Base-by-base conservation (phyloP, 2,888 invertebrate genomes). In the Thymelicus sylvestris region DNA sequence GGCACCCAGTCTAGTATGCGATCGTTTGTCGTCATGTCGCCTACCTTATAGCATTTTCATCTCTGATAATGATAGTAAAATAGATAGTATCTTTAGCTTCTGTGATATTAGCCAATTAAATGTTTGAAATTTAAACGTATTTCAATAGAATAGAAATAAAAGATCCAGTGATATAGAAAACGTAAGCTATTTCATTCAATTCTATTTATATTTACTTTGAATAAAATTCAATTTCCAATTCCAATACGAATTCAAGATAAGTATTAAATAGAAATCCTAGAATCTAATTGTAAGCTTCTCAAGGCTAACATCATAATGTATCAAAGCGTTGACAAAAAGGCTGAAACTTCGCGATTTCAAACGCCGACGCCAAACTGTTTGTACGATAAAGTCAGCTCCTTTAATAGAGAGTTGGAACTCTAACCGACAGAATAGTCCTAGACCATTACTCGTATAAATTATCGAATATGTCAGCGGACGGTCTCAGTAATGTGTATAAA, bases 401-500 rank as follows among this genome's bases (percentile, higher is more conserved):
- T 65, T 65, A 70, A 70, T 70, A 70, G 70, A 70, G 70, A 70
- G 70, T 44, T 70, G 65, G 39, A 15, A 15, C 31, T 24, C 7
- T 55, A 67, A 65, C 19, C 65, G 59, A 70, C 70, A 70, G 70
- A 70, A 70, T 70, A 70, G 70, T 70, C 70, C 70, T 64, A 57
- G 57, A 69, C 78, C 80, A 77, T 80, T 82, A 76, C 80, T 82
- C 79, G 85, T 84, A 86, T 88, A 89, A 88, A 88, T 89, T 88
- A 89, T 87, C 83, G 83, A 89, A 88, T 88, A 87, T 82, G 86
- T 88, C 87, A 82, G 74, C 79, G 74, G 73, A 67, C 73, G 69
- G 77, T 77, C 74, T 77, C 80, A 78, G 78, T 79, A 81, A 84
- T 82, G 81, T 80, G 85, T 84, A 84, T 85, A 83, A 86, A 84